Base-by-base conservation (phyloP, 2,113 vertebrate genomes). In the Chamaetylas fuelleborni region DNA sequence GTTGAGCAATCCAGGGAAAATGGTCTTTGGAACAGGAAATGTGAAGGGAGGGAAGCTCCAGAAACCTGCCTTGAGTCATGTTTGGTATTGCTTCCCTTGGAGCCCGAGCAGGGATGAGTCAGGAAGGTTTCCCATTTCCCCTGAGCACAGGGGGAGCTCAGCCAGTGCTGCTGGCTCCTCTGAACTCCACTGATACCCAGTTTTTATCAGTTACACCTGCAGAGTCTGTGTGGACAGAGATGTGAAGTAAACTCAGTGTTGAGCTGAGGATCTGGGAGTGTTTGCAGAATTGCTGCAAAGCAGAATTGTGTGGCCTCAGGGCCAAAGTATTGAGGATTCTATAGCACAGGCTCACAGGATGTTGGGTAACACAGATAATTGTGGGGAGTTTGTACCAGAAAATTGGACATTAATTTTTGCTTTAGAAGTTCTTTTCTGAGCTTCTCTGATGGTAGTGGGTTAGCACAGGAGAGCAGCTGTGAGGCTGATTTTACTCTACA, bases 31-130 rank as follows among this genome's bases (percentile, higher is more conserved):
- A 33, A 78, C 88, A 78, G 65, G 82, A 62, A 57, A 56, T 9
- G 71, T 16, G 62, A 40, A 81, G 76, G 74, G 71, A 91, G 87
- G 83, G 77, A 74, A 95, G 79, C 86, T 89, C 56, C 92, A 92
- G 90, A 95, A 93, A 78, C 61, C 66, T 97, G 91, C 73, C 65
- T 65, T 90, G 90, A 94, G 85, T 91, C 90, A 86, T 51, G 53
- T 28, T n/a, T 56, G 61, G 14, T 12, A 6, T 6, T 40, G 67
- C 77, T 90, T 90, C 86, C 87, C 81, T 88, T 40, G 38, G 56
- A 92, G 74, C 56, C 67, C 14, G 3, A 74, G 10, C 12, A 42
- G 58, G 42, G 24, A 3, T 85, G 87, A 88, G 73, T 93, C 85
- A 95, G 86, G 94, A 34, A 40, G 5, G 22, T 6, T 95, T 58